Percentiles rank a stretch among this genome's conserved stretches.
Conservation (phyloP, 2,888 invertebrate species). For the Pseudolycoriella hygida region DNA sequence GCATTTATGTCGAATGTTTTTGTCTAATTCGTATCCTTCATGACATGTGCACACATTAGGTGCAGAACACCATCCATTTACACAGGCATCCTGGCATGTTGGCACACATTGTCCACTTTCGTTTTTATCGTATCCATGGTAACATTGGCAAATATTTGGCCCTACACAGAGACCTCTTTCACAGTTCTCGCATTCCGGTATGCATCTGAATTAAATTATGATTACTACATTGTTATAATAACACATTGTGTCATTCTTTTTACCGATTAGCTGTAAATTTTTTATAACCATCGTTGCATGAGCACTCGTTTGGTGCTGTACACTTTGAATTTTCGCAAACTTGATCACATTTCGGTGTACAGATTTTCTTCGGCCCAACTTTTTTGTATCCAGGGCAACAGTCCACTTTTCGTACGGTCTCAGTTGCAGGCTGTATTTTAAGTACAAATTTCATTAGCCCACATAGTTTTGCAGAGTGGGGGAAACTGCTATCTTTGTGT, state of each 20-base stretch:
- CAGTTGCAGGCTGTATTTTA: background rate
- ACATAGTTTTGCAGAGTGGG: too few relatives aligned
- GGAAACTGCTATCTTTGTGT: too few relatives aligned
- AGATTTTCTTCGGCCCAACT: conserved; percentile 3
- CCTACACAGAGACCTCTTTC: conserved; percentile 14
- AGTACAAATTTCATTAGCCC: too few relatives aligned
- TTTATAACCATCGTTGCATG: conserved; percentile 20
- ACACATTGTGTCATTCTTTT: background rate
- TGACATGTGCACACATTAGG: conserved; percentile 24
- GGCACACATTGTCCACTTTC: conserved; percentile 15
- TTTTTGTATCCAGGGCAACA: background rate
- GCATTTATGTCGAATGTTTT: conserved; percentile 19
- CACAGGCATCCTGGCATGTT: conserved; percentile 14
- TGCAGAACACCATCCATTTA: conserved; percentile 33
- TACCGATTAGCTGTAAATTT: conserved; percentile 5
- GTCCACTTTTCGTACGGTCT: background rate
- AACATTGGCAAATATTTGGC: conserved; percentile 15
- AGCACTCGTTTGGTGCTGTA: conserved; percentile 24
- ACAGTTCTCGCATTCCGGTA: conserved; percentile 11
- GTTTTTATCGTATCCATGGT: conserved; percentile 9
- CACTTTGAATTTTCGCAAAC: conserved; percentile 19
- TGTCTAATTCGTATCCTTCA: conserved; percentile 20
- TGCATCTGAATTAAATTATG: conserved; percentile 2
- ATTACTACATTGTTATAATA: conserved; percentile 1
- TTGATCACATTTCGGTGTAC: conserved; percentile 12